phyloP scores from a whole-genome alignment of 2,797 vertebrate genomes.

The Protonibea diacanthus region DNA sequence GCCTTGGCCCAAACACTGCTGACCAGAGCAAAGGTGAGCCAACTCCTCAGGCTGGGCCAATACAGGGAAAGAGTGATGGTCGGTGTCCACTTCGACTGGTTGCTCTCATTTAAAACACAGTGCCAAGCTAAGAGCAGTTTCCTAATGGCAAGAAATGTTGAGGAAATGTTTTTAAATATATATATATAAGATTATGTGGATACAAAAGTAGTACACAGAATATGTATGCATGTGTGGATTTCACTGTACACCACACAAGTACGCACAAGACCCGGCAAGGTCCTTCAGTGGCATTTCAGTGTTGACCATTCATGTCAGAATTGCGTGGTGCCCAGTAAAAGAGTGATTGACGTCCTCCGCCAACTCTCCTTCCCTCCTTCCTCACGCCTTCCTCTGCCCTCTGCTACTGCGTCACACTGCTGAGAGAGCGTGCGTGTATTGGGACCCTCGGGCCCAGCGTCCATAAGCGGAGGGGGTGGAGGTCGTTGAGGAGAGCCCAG shows the following conservation, averaged over 20 bases:
- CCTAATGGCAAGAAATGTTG: background rate
- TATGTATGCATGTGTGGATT: constrained; percentile 19
- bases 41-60: constrained; percentile 41
- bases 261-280: constrained; percentile 38
- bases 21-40: constrained; percentile 74
- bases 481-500: constrained; percentile 70
- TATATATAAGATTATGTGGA: background rate
- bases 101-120: constrained; percentile 24
- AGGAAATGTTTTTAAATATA: constrained; percentile 2
- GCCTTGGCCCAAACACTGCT: constrained; percentile 68
- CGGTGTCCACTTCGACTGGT: constrained; percentile 9
- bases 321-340: constrained; percentile 57
- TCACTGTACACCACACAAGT: constrained; percentile 16
- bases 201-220: background rate
- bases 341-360: constrained; percentile 62
- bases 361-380: constrained; percentile 35
- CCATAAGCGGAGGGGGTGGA: constrained; percentile 74
- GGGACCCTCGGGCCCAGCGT: constrained; percentile 68
- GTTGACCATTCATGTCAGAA: constrained; percentile 66
- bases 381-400: constrained; percentile 46
- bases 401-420: constrained; percentile 70
- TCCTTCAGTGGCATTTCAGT: constrained; percentile 57
- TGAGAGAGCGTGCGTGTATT: constrained; percentile 64
- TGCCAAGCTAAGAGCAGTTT: background rate
- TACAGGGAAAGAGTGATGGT: constrained; percentile 40